A percentile compares a stretch with the other conserved stretches of the same genome.
Conservation (phyloP, 1,140 invertebrate genomes). For the Chionoecetes opilio region DNA sequence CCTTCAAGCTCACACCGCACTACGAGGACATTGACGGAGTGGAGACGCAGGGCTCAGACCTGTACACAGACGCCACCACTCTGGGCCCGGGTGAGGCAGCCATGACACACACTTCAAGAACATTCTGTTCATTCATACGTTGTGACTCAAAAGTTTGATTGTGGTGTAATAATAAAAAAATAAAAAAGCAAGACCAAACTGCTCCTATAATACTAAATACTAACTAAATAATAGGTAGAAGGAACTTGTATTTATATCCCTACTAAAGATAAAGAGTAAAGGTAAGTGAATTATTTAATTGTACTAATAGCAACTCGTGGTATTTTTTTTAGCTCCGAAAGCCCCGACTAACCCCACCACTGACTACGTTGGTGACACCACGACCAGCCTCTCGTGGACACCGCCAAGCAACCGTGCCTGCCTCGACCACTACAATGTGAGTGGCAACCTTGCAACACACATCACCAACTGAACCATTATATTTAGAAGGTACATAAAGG, state of each 20-base stretch:
- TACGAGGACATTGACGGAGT: background rate
- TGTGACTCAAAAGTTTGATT: too few relatives aligned
- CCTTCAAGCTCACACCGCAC: constrained; percentile 45
- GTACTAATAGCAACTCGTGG: background rate
- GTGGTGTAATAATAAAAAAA: too few relatives aligned
- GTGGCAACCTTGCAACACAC: background rate
- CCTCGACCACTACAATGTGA: constrained; percentile 51
- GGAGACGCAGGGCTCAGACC: background rate
- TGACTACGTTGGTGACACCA: constrained; percentile 41
- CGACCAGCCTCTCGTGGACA: constrained; percentile 61
- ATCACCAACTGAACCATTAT: too few relatives aligned
- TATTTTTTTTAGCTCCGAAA: background rate
- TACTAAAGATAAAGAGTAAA: too few relatives aligned
- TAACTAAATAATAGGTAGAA: too few relatives aligned
- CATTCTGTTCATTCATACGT: too few relatives aligned
- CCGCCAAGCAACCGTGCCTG: constrained; percentile 23
- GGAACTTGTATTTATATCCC: too few relatives aligned
- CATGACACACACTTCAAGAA: background rate
- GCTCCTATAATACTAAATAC: too few relatives aligned
- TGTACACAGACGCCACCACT: constrained; percentile 37
- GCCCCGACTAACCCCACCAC: constrained; percentile 35
- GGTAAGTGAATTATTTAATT: too few relatives aligned
- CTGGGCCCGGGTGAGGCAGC: constrained; percentile 23
- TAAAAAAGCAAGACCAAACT: too few relatives aligned
- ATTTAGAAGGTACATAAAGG: too few relatives aligned